phyloP scores from a whole-genome alignment of 1,140 invertebrate species.

The Zaprionus gabonicus region DNA sequence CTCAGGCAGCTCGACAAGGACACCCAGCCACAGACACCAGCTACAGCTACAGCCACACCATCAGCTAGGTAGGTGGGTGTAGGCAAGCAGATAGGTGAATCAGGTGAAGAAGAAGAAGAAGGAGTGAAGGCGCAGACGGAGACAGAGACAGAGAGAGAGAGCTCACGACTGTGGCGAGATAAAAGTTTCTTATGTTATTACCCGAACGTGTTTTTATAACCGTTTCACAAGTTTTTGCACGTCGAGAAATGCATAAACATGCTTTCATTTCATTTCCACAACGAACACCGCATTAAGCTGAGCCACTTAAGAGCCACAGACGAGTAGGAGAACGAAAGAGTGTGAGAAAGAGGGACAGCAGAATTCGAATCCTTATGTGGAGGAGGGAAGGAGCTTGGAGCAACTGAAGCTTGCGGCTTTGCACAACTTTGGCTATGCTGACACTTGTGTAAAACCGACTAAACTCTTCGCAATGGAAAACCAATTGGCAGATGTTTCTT shows the following conservation, averaged over 20 bases:
- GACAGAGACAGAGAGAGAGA: background rate
- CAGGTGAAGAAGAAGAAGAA: constrained; percentile 3
- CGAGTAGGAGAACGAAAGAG: background rate
- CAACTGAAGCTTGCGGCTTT: constrained; percentile 24
- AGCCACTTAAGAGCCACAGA: constrained; percentile 22
- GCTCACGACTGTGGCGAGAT: constrained; percentile 50
- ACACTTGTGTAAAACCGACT: constrained; percentile 43
- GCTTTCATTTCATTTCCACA: constrained; percentile 50
- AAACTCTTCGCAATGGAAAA: constrained; percentile 44
- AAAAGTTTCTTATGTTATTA: constrained; percentile 72
- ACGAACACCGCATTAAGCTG: constrained; percentile 36
- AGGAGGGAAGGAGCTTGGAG: background rate
- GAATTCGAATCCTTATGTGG: constrained; percentile 12
- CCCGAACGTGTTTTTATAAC: constrained; percentile 65
- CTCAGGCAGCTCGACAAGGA: constrained; percentile 26
- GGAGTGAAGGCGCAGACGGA: background rate
- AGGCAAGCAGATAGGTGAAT: constrained; percentile 5
- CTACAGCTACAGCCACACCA: background rate
- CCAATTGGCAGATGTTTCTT: constrained; percentile 55
- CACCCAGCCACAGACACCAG: background rate
- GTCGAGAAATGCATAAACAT: constrained; percentile 64
- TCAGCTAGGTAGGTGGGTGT: no score
- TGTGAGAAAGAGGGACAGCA: constrained; percentile 14
- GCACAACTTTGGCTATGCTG: constrained; percentile 39
- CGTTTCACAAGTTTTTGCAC: constrained; percentile 60